Evolutionary conservation across 1,140 invertebrate species (phyloP).

Genomic region (Lepidotrigona ventralis): DNA sequence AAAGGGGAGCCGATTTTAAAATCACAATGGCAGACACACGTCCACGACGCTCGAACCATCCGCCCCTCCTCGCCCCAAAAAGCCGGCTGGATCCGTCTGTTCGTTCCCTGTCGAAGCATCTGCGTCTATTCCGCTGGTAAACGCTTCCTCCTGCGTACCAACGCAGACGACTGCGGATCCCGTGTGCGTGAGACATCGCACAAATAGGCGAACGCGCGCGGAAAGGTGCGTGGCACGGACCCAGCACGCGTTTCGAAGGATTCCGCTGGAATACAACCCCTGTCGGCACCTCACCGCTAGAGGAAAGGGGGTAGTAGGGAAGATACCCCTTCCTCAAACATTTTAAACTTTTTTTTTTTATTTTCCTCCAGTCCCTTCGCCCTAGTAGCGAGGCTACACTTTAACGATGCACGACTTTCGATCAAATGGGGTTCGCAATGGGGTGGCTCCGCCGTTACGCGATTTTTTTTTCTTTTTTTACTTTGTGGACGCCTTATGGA

Average conservation of each 20-base stretch:
- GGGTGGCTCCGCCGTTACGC: constrained; percentile 53
- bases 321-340: constrained; percentile 72
- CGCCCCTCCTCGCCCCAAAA: constrained; percentile 52
- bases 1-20: constrained; percentile 72
- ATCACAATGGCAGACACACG: constrained; percentile 77
- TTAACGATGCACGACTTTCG: constrained; percentile 63
- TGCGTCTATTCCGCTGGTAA: constrained; percentile 67
- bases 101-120: constrained; percentile 68
- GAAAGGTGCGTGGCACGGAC: constrained; percentile 58
- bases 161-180: neutral
- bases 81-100: constrained; percentile 57
- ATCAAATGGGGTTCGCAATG: constrained; percentile 51
- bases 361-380: constrained; percentile 21
- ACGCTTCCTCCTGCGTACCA: constrained; percentile 47
- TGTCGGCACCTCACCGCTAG: constrained; percentile 67
- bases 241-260: constrained; percentile 65
- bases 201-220: neutral
- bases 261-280: constrained; percentile 63
- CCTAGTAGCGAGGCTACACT: constrained; percentile 50
- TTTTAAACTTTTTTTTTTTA: constrained; percentile 75
- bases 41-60: constrained; percentile 69
- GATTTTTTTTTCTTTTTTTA: constrained; percentile 34
- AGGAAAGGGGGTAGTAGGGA: neutral
- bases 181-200: neutral
- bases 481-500: neutral